Evolutionary conservation across 2,113 vertebrate genomes (phyloP), one percentile per base, ranked within the genome.

Genomic region (Cervus canadensis): DNA sequence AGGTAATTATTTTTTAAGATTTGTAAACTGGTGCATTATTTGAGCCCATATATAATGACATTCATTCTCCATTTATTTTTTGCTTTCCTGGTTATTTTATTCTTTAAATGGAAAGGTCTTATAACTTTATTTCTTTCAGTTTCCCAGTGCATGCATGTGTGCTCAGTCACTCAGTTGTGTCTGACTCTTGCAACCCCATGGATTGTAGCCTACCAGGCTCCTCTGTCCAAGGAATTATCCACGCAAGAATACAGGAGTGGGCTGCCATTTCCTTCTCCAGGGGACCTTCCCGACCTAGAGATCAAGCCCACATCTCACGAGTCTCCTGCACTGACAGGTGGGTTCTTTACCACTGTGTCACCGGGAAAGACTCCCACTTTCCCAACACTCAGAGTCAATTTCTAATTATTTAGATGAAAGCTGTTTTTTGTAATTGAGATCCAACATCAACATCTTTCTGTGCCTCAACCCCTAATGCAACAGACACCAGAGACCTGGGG

Each of bases 31-130:
- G 40, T 74, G 36, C 57, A 71, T 95, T 91, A 89, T 81, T 84
- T 87, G 89, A 96, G 19, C 11, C 54, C 92, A 71, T 96, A 93
- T 83, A 89, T 97, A 97, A 97, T 83, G 89, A 85, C 7, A 89
- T 2, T 60, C 25, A 57, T 40, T 90, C 57, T 91, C 74, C 67
- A 67, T 84, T 48, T 93, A 28, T 85, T 79, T 97, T 86, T n/a
- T 28, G 86, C 54, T 97, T 50, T 60, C 33, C 6, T 97, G 57
- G 25, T 78, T 57, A 57, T 74, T 87, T 94, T 89, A 89, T 62
- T 96, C 96, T 97, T 84, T 45, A 97, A 92, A 93, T 90, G 85
- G 95, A 84, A 82, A 56, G 26, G 3, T 88, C 11, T 1, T 79
- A 71, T 84, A 57, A 57, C 3, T 87, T 97, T 87, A 83, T 64